Percentiles rank a stretch among this genome's conserved stretches.
phyloP scores from a whole-genome alignment of 2,113 vertebrate species.

The Microcebus jonahi region DNA sequence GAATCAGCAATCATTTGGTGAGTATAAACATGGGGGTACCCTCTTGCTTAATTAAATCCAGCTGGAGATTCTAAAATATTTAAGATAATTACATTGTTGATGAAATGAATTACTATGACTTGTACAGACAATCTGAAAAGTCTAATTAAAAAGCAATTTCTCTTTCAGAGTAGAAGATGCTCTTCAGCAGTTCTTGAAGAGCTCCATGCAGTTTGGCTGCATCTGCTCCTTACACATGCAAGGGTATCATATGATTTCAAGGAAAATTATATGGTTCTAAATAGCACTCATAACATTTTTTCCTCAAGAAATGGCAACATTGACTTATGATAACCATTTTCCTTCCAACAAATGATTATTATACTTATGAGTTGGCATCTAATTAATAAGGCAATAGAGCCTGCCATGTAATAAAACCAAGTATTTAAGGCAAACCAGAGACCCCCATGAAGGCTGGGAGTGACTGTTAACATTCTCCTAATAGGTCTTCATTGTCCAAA shows the following conservation, averaged over 20 bases:
- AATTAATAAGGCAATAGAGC: not conserved
- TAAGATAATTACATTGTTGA: constrained; percentile 41
- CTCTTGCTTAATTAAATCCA: constrained; percentile 58
- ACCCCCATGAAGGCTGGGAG: not conserved
- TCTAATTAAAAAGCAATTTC: constrained; percentile 46
- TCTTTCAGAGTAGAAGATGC: not conserved
- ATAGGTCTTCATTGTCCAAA: not conserved
- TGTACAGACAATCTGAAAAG: constrained; percentile 45
- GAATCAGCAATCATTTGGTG: not conserved
- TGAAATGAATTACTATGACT: constrained; percentile 24
- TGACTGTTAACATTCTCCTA: not conserved
- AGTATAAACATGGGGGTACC: not conserved
- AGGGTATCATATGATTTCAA: not conserved
- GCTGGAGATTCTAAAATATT: constrained; percentile 46
- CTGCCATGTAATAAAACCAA: not conserved
- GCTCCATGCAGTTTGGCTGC: not conserved
- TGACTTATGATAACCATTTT: not conserved
- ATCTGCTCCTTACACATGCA: not conserved
- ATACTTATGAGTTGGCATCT: not conserved
- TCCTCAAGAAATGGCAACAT: not conserved
- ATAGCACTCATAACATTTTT: not conserved
- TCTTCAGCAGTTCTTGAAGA: not conserved
- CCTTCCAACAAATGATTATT: not conserved
- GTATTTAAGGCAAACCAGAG: not conserved
- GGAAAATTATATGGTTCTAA: not conserved